Conservation (phyloP, 1,140 invertebrate species). For the Holcopasites calliopsidis region DNA sequence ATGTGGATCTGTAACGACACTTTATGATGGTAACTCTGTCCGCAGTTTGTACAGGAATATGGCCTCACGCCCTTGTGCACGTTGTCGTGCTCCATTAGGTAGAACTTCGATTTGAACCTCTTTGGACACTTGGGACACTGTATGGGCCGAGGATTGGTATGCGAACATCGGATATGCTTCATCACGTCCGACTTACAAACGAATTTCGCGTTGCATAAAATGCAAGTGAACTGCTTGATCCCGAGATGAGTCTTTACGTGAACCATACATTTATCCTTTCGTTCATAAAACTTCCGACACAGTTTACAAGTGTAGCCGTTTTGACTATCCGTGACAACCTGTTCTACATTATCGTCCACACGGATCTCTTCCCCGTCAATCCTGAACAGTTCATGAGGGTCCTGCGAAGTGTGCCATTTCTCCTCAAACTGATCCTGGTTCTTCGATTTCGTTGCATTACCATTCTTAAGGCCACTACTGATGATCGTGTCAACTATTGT, state of each 20-base stretch:
- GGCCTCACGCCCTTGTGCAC: slow-evolving; percentile 77
- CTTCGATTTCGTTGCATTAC: slow-evolving; percentile 61
- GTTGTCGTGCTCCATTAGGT: slow-evolving; percentile 77
- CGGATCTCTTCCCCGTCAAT: slow-evolving; percentile 77
- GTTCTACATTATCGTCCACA: slow-evolving; percentile 77
- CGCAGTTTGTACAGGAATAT: slow-evolving; percentile 74
- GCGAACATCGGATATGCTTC: slow-evolving; percentile 78
- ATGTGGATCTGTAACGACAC: slow-evolving; percentile 78
- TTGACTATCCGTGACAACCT: slow-evolving; percentile 68
- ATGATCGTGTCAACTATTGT: slow-evolving; percentile 72
- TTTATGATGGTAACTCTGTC: slow-evolving; percentile 78
- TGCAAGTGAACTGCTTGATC: slow-evolving; percentile 85
- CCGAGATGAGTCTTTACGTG: slow-evolving; percentile 87
- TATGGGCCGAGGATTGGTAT: slow-evolving; percentile 77
- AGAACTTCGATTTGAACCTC: slow-evolving; percentile 77
- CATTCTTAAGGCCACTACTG: slow-evolving; percentile 54
- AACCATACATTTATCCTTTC: slow-evolving; percentile 77
- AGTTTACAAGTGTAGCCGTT: slow-evolving; percentile 74
- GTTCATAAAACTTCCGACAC: slow-evolving; percentile 75
- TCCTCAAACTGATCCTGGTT: slow-evolving; percentile 70
- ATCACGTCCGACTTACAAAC: slow-evolving; percentile 79
- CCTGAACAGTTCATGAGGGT: slow-evolving; percentile 74
- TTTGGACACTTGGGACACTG: slow-evolving; percentile 78
- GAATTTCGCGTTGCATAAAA: slow-evolving; percentile 81
- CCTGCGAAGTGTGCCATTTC: slow-evolving; percentile 62